phyloP scores from a whole-genome alignment of 2,888 invertebrate genomes.

The Philereme vetulata region DNA sequence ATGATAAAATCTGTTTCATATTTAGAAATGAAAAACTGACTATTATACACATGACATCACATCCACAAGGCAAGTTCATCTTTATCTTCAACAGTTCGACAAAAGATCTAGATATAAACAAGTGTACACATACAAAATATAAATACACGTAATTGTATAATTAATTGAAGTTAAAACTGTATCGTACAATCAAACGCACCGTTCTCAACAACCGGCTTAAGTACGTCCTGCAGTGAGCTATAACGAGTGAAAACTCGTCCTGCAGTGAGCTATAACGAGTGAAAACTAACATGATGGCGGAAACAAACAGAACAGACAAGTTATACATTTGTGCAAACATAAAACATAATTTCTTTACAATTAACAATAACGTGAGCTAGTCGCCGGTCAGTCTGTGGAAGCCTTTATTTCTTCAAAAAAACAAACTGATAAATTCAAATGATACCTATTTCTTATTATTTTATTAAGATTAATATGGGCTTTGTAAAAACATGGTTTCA shows the following conservation, averaged over 20 bases:
- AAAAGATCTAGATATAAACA: slow-evolving; percentile 17
- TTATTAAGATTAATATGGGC: background rate
- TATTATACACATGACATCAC: slow-evolving; percentile 24
- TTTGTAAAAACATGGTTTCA: background rate
- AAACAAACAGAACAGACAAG: slow-evolving; percentile 29
- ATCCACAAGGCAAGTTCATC: slow-evolving; percentile 22
- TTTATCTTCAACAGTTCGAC: slow-evolving; percentile 9
- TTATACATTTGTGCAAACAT: slow-evolving; percentile 36
- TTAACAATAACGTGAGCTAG: slow-evolving; percentile 19
- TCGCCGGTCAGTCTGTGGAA: slow-evolving; percentile 6
- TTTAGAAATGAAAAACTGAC: slow-evolving; percentile 16
- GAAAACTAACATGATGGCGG: slow-evolving; percentile 18
- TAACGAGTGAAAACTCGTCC: slow-evolving; percentile 17
- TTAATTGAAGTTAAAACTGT: slow-evolving; percentile 9
- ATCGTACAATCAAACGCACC: slow-evolving; percentile 10
- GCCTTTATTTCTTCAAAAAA: background rate
- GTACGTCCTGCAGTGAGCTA: slow-evolving; percentile 10
- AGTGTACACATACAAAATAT: slow-evolving; percentile 22
- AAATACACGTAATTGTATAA: slow-evolving; percentile 26
- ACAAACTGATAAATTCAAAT: background rate
- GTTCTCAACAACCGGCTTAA: slow-evolving; percentile 11
- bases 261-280: slow-evolving; percentile 16
- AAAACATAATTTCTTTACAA: slow-evolving; percentile 35
- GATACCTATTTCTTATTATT: background rate
- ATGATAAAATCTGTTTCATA: slow-evolving; percentile 30